Conservation (phyloP, 2,797 vertebrate genomes). For the Lagodon rhomboides region DNA sequence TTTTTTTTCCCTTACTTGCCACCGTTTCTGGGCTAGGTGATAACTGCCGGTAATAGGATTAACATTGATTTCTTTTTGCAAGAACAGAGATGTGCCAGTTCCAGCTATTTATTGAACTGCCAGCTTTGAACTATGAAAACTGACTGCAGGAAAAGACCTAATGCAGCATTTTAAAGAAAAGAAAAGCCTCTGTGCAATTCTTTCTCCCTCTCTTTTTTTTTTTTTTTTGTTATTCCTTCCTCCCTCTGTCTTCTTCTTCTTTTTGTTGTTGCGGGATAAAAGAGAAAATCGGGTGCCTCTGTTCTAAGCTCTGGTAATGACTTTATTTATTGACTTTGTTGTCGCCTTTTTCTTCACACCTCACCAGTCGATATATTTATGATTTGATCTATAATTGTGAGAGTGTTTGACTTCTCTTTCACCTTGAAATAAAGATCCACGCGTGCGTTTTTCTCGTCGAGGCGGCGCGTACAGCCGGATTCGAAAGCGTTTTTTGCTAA, state of each 20-base stretch:
- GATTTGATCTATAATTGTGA: constrained; percentile 91
- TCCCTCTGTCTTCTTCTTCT: constrained; percentile 83
- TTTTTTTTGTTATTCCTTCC: constrained; percentile 89
- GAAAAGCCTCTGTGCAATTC: constrained; percentile 93
- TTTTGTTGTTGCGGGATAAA: constrained; percentile 93
- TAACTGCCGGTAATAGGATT: constrained; percentile 99
- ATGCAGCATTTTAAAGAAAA: constrained; percentile 96
- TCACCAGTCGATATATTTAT: constrained; percentile 88
- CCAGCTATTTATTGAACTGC: constrained; percentile 99
- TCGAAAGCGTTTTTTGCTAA: constrained; percentile 5
- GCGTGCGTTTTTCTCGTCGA: constrained; percentile 45
- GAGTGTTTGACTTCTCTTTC: constrained; percentile 91
- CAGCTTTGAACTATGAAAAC: constrained; percentile 99
- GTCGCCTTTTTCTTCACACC: constrained; percentile 69
- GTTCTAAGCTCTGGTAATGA: constrained; percentile 95
- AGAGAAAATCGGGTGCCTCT: constrained; percentile 90
- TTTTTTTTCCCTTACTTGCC: constrained; percentile 89
- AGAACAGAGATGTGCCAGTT: constrained; percentile 99
- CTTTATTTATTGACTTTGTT: constrained; percentile 89
- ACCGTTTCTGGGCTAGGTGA: constrained; percentile 99
- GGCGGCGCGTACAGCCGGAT: background rate
- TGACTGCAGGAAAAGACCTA: constrained; percentile 92
- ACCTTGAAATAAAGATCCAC: constrained; percentile 93
- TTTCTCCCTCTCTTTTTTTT: constrained; percentile 83
- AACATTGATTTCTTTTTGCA: constrained; percentile 99